Conservation (phyloP, 2,113 vertebrate species). For the Neodon shergylaensis region DNA sequence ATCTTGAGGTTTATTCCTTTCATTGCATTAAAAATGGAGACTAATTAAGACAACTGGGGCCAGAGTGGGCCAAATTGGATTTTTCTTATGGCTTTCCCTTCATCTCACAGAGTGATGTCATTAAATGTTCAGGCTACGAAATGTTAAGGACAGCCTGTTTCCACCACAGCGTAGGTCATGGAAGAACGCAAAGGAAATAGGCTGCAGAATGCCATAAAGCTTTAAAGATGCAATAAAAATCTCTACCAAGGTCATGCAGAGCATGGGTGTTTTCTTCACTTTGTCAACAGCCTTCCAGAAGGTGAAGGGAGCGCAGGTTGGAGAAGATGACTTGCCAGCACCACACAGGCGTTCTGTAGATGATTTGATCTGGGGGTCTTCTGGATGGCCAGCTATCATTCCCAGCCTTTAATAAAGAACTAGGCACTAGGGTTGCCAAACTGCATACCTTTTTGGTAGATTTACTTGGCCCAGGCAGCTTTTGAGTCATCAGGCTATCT, state of each 20-base stretch:
- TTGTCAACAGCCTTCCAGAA: conserved; percentile 27
- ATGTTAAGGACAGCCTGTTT: conserved; percentile 64
- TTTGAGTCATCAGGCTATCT: neutral
- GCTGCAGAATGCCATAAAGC: conserved; percentile 70
- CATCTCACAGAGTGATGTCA: conserved; percentile 71
- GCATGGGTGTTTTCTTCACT: neutral
- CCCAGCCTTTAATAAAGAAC: neutral
- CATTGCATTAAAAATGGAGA: conserved; percentile 75
- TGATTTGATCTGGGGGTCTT: neutral
- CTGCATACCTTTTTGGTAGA: neutral
- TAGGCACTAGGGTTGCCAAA: neutral
- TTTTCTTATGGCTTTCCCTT: conserved; percentile 68
- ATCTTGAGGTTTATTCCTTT: conserved; percentile 72
- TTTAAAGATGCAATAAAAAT: conserved; percentile 77
- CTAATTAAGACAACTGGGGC: conserved; percentile 58
- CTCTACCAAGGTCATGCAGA: neutral
- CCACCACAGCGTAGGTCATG: conserved; percentile 46
- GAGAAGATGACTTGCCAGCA: neutral
- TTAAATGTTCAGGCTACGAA: conserved; percentile 70
- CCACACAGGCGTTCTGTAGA: neutral
- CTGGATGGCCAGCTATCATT: neutral
- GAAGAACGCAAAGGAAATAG: conserved; percentile 60
- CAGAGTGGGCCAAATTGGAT: conserved; percentile 50
- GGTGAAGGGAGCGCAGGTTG: neutral
- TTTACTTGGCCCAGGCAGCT: neutral